A percentile compares a stretch with the other conserved stretches of the same genome.
Conservation (phyloP, 1,140 invertebrate species). For the Drosophila burlai region DNA sequence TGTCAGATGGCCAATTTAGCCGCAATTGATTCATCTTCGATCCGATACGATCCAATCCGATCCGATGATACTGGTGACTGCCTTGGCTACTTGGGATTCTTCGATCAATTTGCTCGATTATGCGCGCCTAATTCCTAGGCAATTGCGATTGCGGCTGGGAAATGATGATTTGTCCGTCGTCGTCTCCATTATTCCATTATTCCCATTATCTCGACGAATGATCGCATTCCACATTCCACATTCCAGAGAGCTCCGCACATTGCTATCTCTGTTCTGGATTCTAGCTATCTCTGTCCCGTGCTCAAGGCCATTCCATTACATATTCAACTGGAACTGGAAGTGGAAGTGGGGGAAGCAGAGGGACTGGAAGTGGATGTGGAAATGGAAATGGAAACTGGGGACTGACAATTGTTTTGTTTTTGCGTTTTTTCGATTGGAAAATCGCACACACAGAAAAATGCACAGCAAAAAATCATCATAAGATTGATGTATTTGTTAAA, state of each 20-base stretch:
- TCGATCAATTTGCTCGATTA: slow-evolving; percentile 42
- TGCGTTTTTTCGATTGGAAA: slow-evolving; percentile 15
- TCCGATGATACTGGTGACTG: background rate
- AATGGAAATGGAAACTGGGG: background rate
- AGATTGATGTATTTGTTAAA: background rate
- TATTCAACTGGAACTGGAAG: slow-evolving; percentile 39
- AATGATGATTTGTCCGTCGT: slow-evolving; percentile 35
- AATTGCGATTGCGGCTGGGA: slow-evolving; percentile 27
- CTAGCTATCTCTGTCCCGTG: slow-evolving; percentile 20
- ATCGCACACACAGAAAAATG: slow-evolving; percentile 8
- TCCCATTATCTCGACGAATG: slow-evolving; percentile 30
- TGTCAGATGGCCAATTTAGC: slow-evolving; percentile 19
- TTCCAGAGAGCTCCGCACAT: slow-evolving; percentile 14
- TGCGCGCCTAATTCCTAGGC: slow-evolving; percentile 37
- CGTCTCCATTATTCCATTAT: slow-evolving; percentile 33
- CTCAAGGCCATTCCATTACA: slow-evolving; percentile 45
- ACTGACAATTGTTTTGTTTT: slow-evolving; percentile 37
- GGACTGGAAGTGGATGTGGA: slow-evolving; percentile 14
- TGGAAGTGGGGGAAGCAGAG: slow-evolving; percentile 8
- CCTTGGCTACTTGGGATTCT: slow-evolving; percentile 14
- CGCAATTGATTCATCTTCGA: slow-evolving; percentile 26
- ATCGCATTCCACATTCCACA: slow-evolving; percentile 41
- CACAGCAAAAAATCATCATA: slow-evolving; percentile 3
- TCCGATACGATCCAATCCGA: background rate
- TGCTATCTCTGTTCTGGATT: slow-evolving; percentile 11